A percentile compares a stretch with the other conserved stretches of the same genome.
Evolutionary conservation across 2,888 invertebrate genomes (phyloP).

Genomic region (Cheilosia pagana): DNA sequence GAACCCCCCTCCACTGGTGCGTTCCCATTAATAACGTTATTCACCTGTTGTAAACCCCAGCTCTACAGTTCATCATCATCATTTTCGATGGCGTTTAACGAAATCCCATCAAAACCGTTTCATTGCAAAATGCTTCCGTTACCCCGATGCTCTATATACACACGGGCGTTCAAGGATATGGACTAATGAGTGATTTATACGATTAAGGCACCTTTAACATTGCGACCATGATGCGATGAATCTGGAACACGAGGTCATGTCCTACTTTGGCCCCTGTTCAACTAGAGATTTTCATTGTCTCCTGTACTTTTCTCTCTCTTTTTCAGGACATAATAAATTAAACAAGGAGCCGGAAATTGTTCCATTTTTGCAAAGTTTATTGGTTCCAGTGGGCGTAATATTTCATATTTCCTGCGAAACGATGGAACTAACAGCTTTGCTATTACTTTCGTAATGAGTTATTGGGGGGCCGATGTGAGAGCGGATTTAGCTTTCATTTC

Average conservation of each 20-base stretch:
- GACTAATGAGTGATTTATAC: slow-evolving; percentile 73
- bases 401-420: slow-evolving; percentile 72
- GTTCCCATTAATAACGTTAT: slow-evolving; percentile 31
- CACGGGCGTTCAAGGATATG: slow-evolving; percentile 7
- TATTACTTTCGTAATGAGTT: slow-evolving; percentile 73
- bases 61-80: slow-evolving; percentile 51
- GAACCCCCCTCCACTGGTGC: background rate
- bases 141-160: background rate
- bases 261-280: slow-evolving; percentile 41
- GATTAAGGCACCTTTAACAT: slow-evolving; percentile 64
- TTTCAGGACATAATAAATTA: slow-evolving; percentile 50
- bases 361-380: slow-evolving; percentile 72
- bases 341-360: slow-evolving; percentile 51
- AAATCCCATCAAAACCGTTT: slow-evolving; percentile 14
- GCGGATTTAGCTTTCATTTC: slow-evolving; percentile 47
- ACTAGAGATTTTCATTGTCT: slow-evolving; percentile 11
- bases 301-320: slow-evolving; percentile 9
- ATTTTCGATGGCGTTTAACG: slow-evolving; percentile 29
- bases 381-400: slow-evolving; percentile 73
- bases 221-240: slow-evolving; percentile 26
- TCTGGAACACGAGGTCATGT: slow-evolving; percentile 66
- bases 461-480: slow-evolving; percentile 32
- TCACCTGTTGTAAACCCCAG: slow-evolving; percentile 45
- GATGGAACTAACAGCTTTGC: slow-evolving; percentile 73
- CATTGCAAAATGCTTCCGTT: slow-evolving; percentile 1